phyloP scores from a whole-genome alignment of 2,113 vertebrate genomes.

The Toxostoma redivivum region DNA sequence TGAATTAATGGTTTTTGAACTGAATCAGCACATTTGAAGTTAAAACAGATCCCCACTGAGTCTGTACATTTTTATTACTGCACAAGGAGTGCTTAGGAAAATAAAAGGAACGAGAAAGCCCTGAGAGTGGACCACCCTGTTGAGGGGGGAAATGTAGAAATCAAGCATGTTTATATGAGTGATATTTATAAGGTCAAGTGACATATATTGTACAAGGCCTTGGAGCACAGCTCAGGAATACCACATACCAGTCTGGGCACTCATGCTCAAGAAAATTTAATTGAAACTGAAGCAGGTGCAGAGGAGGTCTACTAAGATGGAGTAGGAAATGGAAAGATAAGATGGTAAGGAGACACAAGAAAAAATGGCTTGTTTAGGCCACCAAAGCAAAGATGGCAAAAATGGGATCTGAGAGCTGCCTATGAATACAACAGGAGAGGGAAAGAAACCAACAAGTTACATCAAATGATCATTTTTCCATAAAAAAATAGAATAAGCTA shows the following conservation, averaged over 20 bases:
- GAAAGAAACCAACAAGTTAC: not conserved
- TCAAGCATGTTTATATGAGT: constrained; percentile 12
- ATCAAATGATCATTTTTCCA: not conserved
- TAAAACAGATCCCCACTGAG: constrained; percentile 59
- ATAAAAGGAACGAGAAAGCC: constrained; percentile 55
- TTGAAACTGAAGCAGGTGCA: constrained; percentile 52
- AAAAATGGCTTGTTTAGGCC: not conserved
- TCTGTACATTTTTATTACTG: constrained; percentile 66
- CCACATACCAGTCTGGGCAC: not conserved
- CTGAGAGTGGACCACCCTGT: constrained; percentile 51
- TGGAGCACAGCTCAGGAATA: not conserved
- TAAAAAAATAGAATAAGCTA: not conserved
- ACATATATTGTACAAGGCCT: not conserved
- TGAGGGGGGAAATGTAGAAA: constrained; percentile 26
- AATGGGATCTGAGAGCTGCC: not conserved
- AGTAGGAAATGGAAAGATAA: not conserved
- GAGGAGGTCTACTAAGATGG: not conserved
- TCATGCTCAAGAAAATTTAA: not conserved
- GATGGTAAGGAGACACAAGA: not conserved
- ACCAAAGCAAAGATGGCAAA: not conserved
- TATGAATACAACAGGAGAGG: not conserved
- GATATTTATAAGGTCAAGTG: constrained; percentile 37
- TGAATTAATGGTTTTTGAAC: constrained; percentile 60
- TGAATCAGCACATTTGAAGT: constrained; percentile 63
- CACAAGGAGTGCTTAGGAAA: constrained; percentile 58